Evolutionary conservation across 2,797 vertebrate species (phyloP), one percentile per base, ranked within the genome.

Genomic region (Allobates femoralis): DNA sequence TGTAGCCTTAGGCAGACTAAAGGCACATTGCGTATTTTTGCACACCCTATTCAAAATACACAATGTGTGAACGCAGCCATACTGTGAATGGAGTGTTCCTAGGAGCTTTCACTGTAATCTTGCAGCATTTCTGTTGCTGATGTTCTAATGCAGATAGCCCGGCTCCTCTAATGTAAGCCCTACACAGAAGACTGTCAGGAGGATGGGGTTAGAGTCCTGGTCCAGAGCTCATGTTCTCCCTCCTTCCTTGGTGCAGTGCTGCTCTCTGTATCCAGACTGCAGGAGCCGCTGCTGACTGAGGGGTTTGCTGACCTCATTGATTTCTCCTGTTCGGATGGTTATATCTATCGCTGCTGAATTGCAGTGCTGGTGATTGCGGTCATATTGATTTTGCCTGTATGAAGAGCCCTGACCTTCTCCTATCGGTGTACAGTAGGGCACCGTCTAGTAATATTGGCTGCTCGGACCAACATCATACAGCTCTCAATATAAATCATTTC

Each of bases 311-410:
- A 55, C 10, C 3, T 21, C 23, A 62, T 84, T 62, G 34, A 84
- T 84, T 62, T 23, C 15, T 75, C 34, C 51, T 30, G 26, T 60
- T 56, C 69, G 8, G 46, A 32, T 67, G 32, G 30, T 30, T 46
- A 34, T 79, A 60, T 62, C 34, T 79, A 60, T 62, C 34, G 0
- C 55, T 79, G n/a, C 50, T 78, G 50, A 58, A 32, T 37, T 37
- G 67, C 55, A 50, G 26, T 74, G 66, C 80, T 82, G 50, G 64
- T 11, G 6, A 32, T 56, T 83, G 81, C n/a, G n/a, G 82, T 50
- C 56, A 30, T 23, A 84, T 84, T 71, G 82, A 84, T 84, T 84
- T 75, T 51, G 12, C 71, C 71, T 32, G 12, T 62, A 18, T n/a
- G 69, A 30, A 46, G 71, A 30, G 50, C 3, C 3, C n/a, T 62